Evolutionary conservation across 2,797 vertebrate genomes (phyloP).

Genomic region (Simalia tracyae): DNA sequence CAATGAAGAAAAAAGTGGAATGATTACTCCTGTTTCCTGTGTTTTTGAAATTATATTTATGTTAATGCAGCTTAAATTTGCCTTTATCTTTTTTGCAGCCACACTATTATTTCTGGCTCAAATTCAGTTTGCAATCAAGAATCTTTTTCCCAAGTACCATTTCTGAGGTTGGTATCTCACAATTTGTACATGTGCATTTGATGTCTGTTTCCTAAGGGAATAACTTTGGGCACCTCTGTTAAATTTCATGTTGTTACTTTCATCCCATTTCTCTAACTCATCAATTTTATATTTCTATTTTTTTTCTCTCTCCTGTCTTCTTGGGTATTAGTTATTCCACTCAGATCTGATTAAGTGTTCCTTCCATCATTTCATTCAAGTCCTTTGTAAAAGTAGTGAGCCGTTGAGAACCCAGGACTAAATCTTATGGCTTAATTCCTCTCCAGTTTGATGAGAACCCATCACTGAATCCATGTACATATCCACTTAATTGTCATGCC

Average conservation of each 20-base stretch:
- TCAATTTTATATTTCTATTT: neutral
- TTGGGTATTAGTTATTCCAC: neutral
- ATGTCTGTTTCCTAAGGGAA: neutral
- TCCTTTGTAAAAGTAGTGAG: neutral
- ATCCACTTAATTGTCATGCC: neutral
- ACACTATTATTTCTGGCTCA: neutral
- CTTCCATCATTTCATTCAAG: neutral
- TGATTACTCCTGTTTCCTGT: neutral
- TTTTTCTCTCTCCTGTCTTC: neutral
- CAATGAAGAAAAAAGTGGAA: neutral
- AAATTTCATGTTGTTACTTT: neutral
- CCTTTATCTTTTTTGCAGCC: neutral
- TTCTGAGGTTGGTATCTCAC: neutral
- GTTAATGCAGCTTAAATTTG: neutral
- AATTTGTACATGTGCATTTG: neutral
- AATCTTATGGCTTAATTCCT: neutral
- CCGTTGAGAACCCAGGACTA: neutral
- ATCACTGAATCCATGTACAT: neutral
- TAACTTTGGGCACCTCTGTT: neutral
- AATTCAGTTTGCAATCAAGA: neutral
- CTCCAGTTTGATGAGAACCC: neutral
- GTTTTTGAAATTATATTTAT: neutral
- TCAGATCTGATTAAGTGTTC: neutral
- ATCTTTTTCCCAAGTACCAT: neutral
- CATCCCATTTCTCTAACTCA: neutral